phyloP scores from a whole-genome alignment of 2,797 vertebrate species.

The Mormyrus hasselquistii region DNA sequence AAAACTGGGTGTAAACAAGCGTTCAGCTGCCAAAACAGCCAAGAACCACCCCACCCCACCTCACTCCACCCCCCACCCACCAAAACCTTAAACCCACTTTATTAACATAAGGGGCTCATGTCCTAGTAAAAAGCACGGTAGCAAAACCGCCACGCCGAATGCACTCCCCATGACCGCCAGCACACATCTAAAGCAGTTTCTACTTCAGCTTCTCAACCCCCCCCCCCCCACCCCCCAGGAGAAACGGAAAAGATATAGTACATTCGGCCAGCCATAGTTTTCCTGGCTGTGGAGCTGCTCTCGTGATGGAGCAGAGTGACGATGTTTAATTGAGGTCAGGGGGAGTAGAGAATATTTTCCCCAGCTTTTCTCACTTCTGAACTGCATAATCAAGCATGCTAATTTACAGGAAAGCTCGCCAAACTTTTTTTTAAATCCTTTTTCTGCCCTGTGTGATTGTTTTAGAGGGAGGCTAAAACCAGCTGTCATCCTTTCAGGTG shows the following conservation, averaged over 20 bases:
- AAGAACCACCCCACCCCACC: not conserved
- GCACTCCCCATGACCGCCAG: not conserved
- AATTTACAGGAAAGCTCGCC: not conserved
- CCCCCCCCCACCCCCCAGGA: not conserved
- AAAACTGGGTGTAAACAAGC: not conserved
- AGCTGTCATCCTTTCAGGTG: not conserved
- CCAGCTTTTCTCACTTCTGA: not conserved
- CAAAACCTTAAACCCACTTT: not conserved
- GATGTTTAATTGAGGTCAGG: conserved; percentile 4
- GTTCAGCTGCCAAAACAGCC: not conserved
- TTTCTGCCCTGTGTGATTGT: not conserved
- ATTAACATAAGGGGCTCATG: not conserved
- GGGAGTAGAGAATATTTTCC: not conserved
- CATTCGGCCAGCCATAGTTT: not conserved
- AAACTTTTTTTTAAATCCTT: not conserved
- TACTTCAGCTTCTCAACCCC: not conserved
- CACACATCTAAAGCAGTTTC: not conserved
- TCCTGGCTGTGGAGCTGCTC: not conserved
- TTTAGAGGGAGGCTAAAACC: not conserved
- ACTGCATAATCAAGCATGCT: not conserved
- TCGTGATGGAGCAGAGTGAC: not conserved
- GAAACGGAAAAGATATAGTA: not conserved
- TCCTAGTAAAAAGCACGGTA: not conserved
- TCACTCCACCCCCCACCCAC: not conserved
- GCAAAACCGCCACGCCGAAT: not conserved